A percentile compares a stretch with the other conserved stretches of the same genome.
These are phyloP conservation scores for Trachelus troglodyta DNA, from an alignment of 2,888 invertebrate genomes.

Conservation along the genomic window DNA sequence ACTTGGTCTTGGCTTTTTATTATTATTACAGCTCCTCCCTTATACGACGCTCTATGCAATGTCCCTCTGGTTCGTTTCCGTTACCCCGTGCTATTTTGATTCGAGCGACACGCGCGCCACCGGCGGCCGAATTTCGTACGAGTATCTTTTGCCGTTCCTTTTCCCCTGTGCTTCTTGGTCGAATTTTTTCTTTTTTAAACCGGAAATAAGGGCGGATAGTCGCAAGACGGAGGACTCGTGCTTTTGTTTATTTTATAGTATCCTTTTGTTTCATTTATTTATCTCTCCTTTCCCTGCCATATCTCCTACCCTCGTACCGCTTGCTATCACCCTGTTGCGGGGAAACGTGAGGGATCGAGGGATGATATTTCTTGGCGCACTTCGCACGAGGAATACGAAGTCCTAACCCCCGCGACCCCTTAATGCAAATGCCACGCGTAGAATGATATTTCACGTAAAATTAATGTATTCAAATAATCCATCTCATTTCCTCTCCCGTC, in stretches of 20 bases:
- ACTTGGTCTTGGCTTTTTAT: background rate
- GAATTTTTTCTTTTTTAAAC: no score
- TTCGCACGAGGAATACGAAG: slow-evolving; percentile 26
- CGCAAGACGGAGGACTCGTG: background rate
- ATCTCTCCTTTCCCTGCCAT: background rate
- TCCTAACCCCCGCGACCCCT: slow-evolving; percentile 26
- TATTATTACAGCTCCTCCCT: background rate
- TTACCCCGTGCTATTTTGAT: background rate
- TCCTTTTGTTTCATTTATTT: background rate
- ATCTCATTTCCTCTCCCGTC: slow-evolving; percentile 45
- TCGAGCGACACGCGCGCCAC: background rate
- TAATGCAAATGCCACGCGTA: slow-evolving; percentile 44
- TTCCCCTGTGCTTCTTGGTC: background rate
- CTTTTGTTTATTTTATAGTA: background rate
- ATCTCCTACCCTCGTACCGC: background rate
- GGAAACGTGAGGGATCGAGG: background rate
- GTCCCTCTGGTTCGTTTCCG: background rate
- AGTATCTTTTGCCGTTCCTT: background rate
- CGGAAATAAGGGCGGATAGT: background rate
- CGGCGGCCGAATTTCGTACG: background rate
- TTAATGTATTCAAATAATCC: slow-evolving; percentile 46
- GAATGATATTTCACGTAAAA: slow-evolving; percentile 38
- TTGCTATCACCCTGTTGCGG: background rate
- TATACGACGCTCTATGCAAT: background rate
- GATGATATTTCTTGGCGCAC: slow-evolving; percentile 7